These are phyloP conservation scores for Olivierus martensii DNA, from an alignment of 1,140 invertebrate species.

Conservation along the genomic window DNA sequence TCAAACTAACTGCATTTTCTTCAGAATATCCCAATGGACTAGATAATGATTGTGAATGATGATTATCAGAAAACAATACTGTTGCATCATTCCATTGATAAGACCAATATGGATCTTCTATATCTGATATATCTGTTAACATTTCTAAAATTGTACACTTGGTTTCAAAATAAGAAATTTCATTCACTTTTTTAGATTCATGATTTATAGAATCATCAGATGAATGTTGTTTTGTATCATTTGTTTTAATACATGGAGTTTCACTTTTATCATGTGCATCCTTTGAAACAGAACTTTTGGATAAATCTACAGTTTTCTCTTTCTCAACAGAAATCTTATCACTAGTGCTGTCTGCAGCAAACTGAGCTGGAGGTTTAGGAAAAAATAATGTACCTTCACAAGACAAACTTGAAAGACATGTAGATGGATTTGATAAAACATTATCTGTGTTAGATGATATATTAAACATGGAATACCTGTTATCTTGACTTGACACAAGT, in stretches of 20 bases:
- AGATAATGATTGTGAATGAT: no score
- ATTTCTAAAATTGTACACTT: slow-evolving; percentile 24
- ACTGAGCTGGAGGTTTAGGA: slow-evolving; percentile 23
- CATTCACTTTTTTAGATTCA: no score
- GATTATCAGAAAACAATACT: background rate
- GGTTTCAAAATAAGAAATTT: slow-evolving; percentile 16
- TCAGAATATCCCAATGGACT: background rate
- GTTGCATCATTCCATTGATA: background rate
- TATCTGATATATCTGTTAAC: slow-evolving; percentile 17
- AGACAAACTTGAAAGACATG: slow-evolving; percentile 10
- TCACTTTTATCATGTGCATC: background rate
- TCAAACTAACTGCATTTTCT: slow-evolving; percentile 18
- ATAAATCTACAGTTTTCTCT: background rate
- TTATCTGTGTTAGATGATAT: no score
- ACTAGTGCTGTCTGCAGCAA: slow-evolving; percentile 13
- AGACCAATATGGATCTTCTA: slow-evolving; percentile 1
- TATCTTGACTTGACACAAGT: no score
- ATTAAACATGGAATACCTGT: no score
- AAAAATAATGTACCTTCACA: slow-evolving; percentile 23
- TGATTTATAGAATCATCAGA: no score
- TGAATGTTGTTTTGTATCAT: no score
- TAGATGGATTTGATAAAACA: background rate
- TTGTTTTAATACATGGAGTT: background rate
- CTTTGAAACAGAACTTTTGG: background rate
- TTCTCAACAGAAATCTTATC: background rate